A percentile compares a stretch with the other conserved stretches of the same genome.
Conservation (phyloP, 2,113 vertebrate genomes). For the Nipponia nippon region DNA sequence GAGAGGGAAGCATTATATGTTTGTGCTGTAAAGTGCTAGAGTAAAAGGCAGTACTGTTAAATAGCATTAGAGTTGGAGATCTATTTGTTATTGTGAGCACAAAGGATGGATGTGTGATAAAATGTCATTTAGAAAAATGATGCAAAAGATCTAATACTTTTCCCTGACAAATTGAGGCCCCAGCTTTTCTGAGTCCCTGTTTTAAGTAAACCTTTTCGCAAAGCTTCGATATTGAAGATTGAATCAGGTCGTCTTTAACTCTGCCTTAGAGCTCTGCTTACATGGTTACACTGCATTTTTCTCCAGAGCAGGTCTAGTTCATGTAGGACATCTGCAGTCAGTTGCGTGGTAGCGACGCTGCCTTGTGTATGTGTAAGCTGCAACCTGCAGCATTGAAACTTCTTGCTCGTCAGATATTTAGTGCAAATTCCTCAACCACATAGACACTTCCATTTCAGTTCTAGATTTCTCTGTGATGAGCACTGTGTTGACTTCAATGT, state of each 20-base stretch:
- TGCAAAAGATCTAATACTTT: background rate
- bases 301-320: background rate
- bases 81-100: background rate
- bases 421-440: background rate
- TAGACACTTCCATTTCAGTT: background rate
- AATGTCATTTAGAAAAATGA: background rate
- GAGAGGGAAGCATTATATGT: fast-evolving
- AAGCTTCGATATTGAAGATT: background rate
- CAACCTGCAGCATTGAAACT: background rate
- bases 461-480: background rate
- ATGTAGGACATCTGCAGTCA: fast-evolving
- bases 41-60: background rate
- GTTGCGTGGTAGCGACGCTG: fast-evolving
- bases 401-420: too few species aligned
- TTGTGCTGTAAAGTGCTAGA: background rate
- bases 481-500: background rate
- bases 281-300: background rate
- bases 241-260: background rate
- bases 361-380: background rate
- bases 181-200: background rate
- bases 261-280: background rate
- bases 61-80: background rate
- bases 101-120: background rate
- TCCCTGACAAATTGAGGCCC: background rate
- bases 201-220: background rate